Evolutionary conservation across 2,888 invertebrate genomes (phyloP).

Genomic region (Lissocephala sabroskyi): DNA sequence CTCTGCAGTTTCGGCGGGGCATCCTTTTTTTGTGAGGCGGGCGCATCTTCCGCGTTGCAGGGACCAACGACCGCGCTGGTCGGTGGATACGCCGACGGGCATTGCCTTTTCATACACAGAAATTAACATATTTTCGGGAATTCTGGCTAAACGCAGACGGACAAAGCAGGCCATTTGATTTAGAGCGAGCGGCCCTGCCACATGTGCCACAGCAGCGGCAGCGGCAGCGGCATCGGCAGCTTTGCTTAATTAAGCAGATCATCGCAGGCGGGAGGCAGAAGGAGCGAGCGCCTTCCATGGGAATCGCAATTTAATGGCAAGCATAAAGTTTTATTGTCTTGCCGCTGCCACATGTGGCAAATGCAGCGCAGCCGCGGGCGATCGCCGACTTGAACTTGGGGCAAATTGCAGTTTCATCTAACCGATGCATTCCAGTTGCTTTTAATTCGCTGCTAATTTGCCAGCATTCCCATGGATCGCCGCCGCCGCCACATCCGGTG

Average conservation of each 20-base stretch:
- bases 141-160: not conserved
- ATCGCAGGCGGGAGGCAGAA: conserved; percentile 3
- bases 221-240: conserved; percentile 32
- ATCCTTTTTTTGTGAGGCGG: conserved; percentile 38
- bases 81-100: not conserved
- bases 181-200: conserved; percentile 12
- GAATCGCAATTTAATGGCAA: conserved; percentile 30
- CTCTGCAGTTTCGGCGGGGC: conserved; percentile 48
- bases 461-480: conserved; percentile 36
- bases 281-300: no score
- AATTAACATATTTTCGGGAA: not conserved
- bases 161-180: conserved; percentile 46
- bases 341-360: conserved; percentile 44
- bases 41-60: conserved; percentile 60
- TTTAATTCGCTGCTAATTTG: conserved; percentile 51
- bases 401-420: conserved; percentile 31
- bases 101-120: no score
- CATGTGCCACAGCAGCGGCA: not conserved
- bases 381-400: conserved; percentile 52
- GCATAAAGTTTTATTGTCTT: conserved; percentile 3
- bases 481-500: conserved; percentile 29
- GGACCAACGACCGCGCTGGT: conserved; percentile 38
- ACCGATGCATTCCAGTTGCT: conserved; percentile 20
- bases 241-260: conserved; percentile 56
- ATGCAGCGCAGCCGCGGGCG: conserved; percentile 41